phyloP scores from a whole-genome alignment of 1,140 invertebrate species.

The Laodelphax striatellus region DNA sequence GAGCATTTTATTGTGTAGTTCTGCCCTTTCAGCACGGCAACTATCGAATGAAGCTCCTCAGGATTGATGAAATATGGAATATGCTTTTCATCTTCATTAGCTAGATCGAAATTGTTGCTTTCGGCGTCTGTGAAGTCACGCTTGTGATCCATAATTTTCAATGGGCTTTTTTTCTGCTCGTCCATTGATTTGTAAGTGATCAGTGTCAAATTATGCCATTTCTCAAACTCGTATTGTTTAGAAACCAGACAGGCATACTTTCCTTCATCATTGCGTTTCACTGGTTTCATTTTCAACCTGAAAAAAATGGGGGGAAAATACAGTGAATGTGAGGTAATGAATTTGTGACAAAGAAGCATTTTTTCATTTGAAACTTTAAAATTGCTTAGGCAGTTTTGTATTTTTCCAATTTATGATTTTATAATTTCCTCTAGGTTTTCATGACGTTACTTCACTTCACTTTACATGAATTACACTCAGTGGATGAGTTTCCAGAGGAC shows the following conservation, averaged over 20 bases:
- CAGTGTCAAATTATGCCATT: conserved; percentile 4
- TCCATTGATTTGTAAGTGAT: background rate
- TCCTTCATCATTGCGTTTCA: conserved; percentile 12
- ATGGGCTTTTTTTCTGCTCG: background rate
- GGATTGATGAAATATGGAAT: conserved; percentile 13
- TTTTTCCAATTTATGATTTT: no score
- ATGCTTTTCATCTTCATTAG: background rate
- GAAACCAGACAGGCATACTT: conserved; percentile 9
- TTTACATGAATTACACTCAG: no score
- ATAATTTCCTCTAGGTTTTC: no score
- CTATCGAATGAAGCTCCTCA: conserved; percentile 10
- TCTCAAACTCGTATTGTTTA: background rate
- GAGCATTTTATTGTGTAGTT: conserved; percentile 9
- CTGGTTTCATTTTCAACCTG: conserved; percentile 10
- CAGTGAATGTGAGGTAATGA: no score
- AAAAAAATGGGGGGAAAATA: no score
- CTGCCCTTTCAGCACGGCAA: conserved; percentile 7
- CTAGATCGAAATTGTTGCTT: background rate
- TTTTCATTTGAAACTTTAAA: no score
- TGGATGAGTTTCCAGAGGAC: no score
- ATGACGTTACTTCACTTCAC: no score
- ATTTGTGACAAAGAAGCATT: no score
- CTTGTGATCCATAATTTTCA: conserved; percentile 4
- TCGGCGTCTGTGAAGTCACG: conserved; percentile 7
- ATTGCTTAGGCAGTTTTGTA: no score